phyloP scores from a whole-genome alignment of 2,797 vertebrate species.

The Cichlasoma orientale region DNA sequence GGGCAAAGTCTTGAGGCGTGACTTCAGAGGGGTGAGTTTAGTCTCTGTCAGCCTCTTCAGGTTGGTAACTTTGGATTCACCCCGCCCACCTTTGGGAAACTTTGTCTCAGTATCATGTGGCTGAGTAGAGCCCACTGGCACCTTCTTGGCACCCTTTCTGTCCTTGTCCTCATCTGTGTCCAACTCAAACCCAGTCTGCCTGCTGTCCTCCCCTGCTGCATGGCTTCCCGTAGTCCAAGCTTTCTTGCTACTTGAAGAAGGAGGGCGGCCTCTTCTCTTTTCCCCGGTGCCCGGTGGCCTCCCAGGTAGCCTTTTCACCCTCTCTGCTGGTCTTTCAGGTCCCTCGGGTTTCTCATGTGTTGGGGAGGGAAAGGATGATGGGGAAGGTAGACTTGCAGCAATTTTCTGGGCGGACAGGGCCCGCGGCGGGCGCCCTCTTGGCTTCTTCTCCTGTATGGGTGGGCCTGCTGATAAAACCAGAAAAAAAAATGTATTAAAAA shows the following conservation, averaged over 20 bases:
- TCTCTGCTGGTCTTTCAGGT: slow-evolving; percentile 83
- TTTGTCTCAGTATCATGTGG: slow-evolving; percentile 79
- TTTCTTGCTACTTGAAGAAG: slow-evolving; percentile 78
- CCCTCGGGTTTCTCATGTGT: slow-evolving; percentile 84
- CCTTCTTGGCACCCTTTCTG: slow-evolving; percentile 87
- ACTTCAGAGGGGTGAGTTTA: slow-evolving; percentile 92
- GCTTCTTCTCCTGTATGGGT: slow-evolving; percentile 88
- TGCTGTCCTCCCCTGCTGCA: slow-evolving; percentile 80
- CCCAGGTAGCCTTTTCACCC: slow-evolving; percentile 89
- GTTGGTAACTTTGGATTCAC: slow-evolving; percentile 84
- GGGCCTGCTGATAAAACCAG: slow-evolving; percentile 71
- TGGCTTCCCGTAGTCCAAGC: slow-evolving; percentile 72
- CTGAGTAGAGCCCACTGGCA: slow-evolving; percentile 85
- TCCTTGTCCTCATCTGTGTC: slow-evolving; percentile 84
- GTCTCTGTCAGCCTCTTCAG: slow-evolving; percentile 92
- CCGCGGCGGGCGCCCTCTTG: slow-evolving; percentile 94
- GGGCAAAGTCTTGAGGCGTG: slow-evolving; percentile 90
- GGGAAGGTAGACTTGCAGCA: slow-evolving; percentile 79
- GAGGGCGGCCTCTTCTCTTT: slow-evolving; percentile 94
- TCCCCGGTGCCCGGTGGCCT: slow-evolving; percentile 88
- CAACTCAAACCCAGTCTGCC: slow-evolving; percentile 75
- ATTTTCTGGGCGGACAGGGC: slow-evolving; percentile 85
- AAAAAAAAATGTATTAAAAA: slow-evolving; percentile 16
- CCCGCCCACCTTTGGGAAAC: slow-evolving; percentile 71
- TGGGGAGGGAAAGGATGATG: slow-evolving; percentile 79